A percentile compares a stretch with the other conserved stretches of the same genome.
phyloP scores from a whole-genome alignment of 2,113 vertebrate species.

The Apistogramma diplotaenia region DNA sequence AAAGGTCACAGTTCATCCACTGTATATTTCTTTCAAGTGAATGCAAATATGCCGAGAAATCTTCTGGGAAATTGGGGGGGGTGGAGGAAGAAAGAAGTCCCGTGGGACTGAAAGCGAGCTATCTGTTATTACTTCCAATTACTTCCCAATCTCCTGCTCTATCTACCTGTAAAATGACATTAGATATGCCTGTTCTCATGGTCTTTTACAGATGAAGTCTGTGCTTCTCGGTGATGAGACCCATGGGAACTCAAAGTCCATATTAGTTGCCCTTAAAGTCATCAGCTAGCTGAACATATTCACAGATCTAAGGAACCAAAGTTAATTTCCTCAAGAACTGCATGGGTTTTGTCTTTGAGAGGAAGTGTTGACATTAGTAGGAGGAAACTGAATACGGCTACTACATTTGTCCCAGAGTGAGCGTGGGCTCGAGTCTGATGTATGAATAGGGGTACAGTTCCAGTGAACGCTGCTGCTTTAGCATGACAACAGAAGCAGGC shows the following conservation, averaged over 20 bases:
- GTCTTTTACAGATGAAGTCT: constrained; percentile 63
- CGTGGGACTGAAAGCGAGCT: constrained; percentile 65
- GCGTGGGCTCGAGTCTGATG: constrained; percentile 49
- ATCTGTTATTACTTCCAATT: constrained; percentile 82
- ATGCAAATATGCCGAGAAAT: constrained; percentile 61
- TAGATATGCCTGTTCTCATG: constrained; percentile 78
- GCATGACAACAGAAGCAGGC: constrained; percentile 76
- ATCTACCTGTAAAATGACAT: constrained; percentile 83
- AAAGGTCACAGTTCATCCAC: constrained; percentile 77
- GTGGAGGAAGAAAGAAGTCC: constrained; percentile 48
- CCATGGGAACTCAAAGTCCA: constrained; percentile 62
- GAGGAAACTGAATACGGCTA: constrained; percentile 28
- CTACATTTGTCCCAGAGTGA: constrained; percentile 40
- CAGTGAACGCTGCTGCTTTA: constrained; percentile 73
- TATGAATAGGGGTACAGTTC: constrained; percentile 74
- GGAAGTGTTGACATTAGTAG: constrained; percentile 54
- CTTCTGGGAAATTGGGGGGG: constrained; percentile 55
- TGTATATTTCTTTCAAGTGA: constrained; percentile 75
- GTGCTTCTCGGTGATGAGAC: constrained; percentile 61
- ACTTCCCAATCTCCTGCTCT: constrained; percentile 76
- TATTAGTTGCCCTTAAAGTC: constrained; percentile 42
- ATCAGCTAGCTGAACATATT: constrained; percentile 57
- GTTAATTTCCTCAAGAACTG: constrained; percentile 48
- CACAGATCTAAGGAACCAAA: constrained; percentile 18
- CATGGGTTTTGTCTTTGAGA: constrained; percentile 62